A percentile compares a stretch with the other conserved stretches of the same genome.
These are phyloP conservation scores for Clinocottus analis DNA, from an alignment of 2,113 vertebrate species.

Conservation along the genomic window DNA sequence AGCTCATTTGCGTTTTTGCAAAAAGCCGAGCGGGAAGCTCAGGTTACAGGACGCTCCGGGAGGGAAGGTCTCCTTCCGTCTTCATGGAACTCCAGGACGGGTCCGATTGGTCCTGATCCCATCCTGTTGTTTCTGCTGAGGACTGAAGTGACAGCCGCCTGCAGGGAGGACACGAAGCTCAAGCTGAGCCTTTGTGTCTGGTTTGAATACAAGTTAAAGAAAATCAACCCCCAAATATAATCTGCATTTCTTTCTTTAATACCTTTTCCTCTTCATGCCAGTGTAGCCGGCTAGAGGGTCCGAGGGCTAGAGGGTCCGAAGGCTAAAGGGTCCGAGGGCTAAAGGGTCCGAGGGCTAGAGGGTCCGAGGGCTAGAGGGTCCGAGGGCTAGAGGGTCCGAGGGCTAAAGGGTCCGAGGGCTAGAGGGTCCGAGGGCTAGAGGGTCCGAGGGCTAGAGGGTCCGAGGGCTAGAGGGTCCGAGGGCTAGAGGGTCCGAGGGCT, in stretches of 20 bases:
- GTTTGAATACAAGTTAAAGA: background rate
- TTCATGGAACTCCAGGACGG: background rate
- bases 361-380: background rate
- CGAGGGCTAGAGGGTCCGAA: background rate
- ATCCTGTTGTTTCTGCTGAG: background rate
- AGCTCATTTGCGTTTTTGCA: conserved; percentile 63
- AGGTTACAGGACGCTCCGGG: background rate
- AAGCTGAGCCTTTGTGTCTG: background rate
- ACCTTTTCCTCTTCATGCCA: too few relatives aligned
- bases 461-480: background rate
- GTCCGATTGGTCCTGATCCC: background rate
- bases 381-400: background rate
- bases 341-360: too few relatives aligned
- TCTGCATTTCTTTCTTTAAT: too few relatives aligned
- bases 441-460: background rate
- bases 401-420: too few relatives aligned
- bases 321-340: background rate
- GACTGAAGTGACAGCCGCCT: too few relatives aligned
- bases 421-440: background rate
- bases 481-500: background rate
- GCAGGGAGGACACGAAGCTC: background rate
- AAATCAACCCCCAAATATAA: background rate
- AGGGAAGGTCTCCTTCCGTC: background rate
- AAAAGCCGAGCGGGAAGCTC: conserved; percentile 54
- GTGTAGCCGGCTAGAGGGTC: background rate